Evolutionary conservation across 92 coral and sea anemone species (phyloP), one percentile per base, ranked within the genome.

Genomic region (Heliopora coerulea): DNA sequence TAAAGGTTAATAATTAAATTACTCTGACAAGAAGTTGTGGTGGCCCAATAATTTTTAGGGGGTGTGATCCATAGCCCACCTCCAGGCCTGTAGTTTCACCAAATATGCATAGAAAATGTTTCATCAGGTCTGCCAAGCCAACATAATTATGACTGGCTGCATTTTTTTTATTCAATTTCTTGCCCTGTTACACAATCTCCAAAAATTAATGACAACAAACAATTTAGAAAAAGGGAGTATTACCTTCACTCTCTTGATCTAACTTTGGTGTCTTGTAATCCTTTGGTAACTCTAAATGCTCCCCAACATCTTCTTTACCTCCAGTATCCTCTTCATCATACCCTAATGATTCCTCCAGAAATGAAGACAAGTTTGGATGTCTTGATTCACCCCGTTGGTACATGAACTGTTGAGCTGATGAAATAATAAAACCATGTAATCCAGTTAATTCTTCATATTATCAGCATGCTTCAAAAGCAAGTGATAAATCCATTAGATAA

Each of bases 251-350:
- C 0, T 73, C 76, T 19, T 91, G 87, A 48, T 90, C 96, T 49
- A 95, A 81, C 56, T 95, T 91, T 11, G 99, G 99, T 72, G 95
- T 70, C 76, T 74, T 86, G 79, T 95, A 95, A 65, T 95, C 99
- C 70, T 88, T 88, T 11, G 86, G 83, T 49, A 68, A 68, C 46
- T 72, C 63, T 23, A 85, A 73, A 49, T 79, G 75, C 46, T 90
- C 96, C 3, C 83, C 90, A 28, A 85, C 91, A 12, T 84, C 91
- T 19, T 86, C 88, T 13, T 83, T 74, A 44, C 69, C 85, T 42
- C 81, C 84, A 32, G 75, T 89, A 24, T 89, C 89, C 26, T 86
- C 82, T 64, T 91, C 91, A 14, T 87, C 87, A 46, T 86, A 52
- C 19, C 82, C 91, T 61, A 73, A 75, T 77, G 87, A 75, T 49